Evolutionary conservation across 64 coral and sea anemone genomes (phyloP).

Genomic region (Montipora sp.): DNA sequence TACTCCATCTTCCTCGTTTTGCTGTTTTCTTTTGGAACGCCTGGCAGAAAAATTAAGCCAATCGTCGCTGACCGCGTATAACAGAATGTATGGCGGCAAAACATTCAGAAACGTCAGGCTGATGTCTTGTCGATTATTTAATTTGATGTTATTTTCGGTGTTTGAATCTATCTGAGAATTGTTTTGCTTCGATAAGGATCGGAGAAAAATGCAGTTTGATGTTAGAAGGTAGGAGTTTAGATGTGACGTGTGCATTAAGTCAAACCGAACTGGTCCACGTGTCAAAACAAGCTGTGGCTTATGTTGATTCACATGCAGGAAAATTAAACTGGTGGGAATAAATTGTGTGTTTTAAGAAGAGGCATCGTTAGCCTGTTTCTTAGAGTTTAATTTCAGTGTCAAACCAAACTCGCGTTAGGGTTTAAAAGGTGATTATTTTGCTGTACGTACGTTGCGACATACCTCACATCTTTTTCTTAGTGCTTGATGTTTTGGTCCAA

Average conservation of each 20-base stretch:
- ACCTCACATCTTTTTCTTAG: too few species aligned
- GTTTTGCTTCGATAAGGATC: background rate
- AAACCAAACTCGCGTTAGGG: too few species aligned
- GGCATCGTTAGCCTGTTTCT: too few species aligned
- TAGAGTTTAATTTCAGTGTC: too few species aligned
- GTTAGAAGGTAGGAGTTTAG: constrained; percentile 64
- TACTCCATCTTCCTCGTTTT: background rate
- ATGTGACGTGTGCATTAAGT: background rate
- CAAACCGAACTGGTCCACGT: background rate
- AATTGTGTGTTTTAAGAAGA: too few species aligned
- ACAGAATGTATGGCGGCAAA: constrained; percentile 38
- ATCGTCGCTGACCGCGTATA: constrained; percentile 39
- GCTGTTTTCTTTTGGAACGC: background rate
- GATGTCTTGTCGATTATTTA: background rate
- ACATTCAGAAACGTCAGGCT: background rate
- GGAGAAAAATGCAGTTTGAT: constrained; percentile 75
- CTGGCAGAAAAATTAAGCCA: constrained; percentile 17
- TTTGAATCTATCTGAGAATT: too few species aligned
- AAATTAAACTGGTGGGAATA: too few species aligned
- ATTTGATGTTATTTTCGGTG: background rate
- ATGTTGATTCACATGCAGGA: background rate
- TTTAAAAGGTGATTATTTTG: too few species aligned
- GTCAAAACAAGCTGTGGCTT: constrained; percentile 13
- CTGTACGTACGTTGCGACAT: too few species aligned
- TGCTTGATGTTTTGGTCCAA: too few species aligned